Evolutionary conservation across 2,113 vertebrate species (phyloP).

Genomic region (Podarcis raffonei): DNA sequence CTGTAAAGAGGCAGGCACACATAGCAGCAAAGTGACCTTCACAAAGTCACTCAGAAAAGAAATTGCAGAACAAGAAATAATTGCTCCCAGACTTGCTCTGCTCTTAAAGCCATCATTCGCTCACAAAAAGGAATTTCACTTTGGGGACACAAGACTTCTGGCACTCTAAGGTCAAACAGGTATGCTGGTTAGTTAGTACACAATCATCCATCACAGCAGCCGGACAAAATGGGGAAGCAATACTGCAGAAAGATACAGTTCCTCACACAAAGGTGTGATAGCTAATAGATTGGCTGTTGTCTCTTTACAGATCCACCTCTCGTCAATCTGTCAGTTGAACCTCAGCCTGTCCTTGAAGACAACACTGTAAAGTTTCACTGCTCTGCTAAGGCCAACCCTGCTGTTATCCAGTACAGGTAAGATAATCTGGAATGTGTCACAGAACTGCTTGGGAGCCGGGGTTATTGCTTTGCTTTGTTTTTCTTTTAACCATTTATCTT

Average conservation of each 20-base stretch:
- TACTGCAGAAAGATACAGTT: rapidly evolving
- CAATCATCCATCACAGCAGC: neutral
- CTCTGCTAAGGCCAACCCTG: conserved; percentile 96
- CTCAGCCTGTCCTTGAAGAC: conserved; percentile 93
- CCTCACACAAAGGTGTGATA: rapidly evolving
- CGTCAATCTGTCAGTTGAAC: conserved; percentile 95
- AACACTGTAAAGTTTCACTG: conserved; percentile 95
- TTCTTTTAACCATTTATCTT: neutral
- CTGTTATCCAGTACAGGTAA: conserved; percentile 95
- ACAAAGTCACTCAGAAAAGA: conserved; percentile 4
- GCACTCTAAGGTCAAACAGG: neutral
- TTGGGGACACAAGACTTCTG: neutral
- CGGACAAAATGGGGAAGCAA: rapidly evolving
- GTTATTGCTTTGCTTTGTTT: neutral
- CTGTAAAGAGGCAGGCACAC: neutral
- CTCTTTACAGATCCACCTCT: conserved; percentile 87
- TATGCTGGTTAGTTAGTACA: neutral
- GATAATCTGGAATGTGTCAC: neutral
- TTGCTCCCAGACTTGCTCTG: neutral
- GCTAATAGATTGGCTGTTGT: conserved; percentile 4
- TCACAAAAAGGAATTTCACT: neutral
- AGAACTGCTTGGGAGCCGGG: rapidly evolving
- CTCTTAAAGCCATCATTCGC: neutral
- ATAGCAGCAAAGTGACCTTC: conserved; percentile 4
- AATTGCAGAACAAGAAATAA: conserved; percentile 1